Evolutionary conservation across 2,113 vertebrate genomes (phyloP).

Genomic region (Crocuta crocuta): DNA sequence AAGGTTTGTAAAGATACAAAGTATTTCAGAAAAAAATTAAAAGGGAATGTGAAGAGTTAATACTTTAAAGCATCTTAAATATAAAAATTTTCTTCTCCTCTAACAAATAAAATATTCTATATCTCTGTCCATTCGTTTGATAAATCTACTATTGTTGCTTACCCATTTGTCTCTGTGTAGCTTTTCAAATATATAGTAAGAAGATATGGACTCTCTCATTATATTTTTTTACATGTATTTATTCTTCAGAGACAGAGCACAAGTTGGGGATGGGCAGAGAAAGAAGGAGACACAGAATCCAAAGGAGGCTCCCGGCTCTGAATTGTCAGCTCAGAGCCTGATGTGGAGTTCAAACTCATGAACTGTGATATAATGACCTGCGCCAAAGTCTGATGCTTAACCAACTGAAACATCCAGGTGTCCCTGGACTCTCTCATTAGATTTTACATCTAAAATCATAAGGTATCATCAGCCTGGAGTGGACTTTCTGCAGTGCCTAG

Average conservation of each 20-base stretch:
- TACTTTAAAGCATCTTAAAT: neutral
- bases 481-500: neutral
- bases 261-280: no score
- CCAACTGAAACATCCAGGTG: no score
- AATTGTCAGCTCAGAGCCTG: no score
- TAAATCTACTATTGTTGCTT: neutral
- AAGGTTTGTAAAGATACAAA: neutral
- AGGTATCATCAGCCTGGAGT: neutral
- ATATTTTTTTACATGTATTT: neutral
- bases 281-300: no score
- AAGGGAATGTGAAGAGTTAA: neutral
- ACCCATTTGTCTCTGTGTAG: neutral
- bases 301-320: no score
- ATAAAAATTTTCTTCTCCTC: neutral
- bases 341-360: no score
- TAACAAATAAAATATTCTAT: neutral
- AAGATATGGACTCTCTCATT: neutral
- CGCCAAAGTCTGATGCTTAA: no score
- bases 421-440: neutral
- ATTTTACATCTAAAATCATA: neutral
- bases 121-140: neutral
- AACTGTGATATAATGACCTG: no score
- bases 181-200: neutral
- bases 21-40: neutral
- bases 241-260: no score